phyloP scores from a whole-genome alignment of 2,888 invertebrate species.

The Ophion ellenae region DNA sequence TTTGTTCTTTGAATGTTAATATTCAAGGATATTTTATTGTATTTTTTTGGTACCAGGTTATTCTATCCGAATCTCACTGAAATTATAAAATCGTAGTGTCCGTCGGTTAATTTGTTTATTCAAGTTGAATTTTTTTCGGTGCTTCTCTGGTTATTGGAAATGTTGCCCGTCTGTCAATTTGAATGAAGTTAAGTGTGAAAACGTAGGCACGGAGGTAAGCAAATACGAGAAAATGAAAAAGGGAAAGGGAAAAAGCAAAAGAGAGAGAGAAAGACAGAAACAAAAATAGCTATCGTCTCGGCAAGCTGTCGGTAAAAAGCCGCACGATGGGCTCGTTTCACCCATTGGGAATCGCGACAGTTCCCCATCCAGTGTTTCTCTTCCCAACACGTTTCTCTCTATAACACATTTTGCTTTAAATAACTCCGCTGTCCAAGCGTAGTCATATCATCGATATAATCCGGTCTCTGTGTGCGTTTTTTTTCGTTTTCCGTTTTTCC shows the following conservation, averaged over 20 bases:
- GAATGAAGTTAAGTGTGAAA: neutral
- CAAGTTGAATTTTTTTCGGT: no score
- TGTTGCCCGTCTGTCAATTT: neutral
- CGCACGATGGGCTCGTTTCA: slow-evolving; percentile 26
- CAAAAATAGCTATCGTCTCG: slow-evolving; percentile 17
- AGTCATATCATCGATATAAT: slow-evolving; percentile 63
- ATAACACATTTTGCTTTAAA: slow-evolving; percentile 58
- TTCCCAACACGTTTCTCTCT: slow-evolving; percentile 29
- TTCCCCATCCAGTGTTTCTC: slow-evolving; percentile 5
- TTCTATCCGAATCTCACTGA: no score
- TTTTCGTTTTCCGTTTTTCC: neutral
- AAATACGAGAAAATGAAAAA: neutral
- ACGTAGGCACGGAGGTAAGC: neutral
- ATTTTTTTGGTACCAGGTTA: no score
- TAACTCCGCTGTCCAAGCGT: slow-evolving; percentile 49
- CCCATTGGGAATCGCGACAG: slow-evolving; percentile 53
- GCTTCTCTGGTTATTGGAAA: no score
- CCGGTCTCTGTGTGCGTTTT: slow-evolving; percentile 17
- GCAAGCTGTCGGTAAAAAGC: slow-evolving; percentile 44
- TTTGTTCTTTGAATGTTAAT: no score
- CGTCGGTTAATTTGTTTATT: no score
- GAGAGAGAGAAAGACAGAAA: slow-evolving; percentile 1
- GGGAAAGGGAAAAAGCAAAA: neutral
- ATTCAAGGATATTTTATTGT: no score
- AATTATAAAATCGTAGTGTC: no score